phyloP scores from a whole-genome alignment of 2,113 vertebrate species.

The Crotalus helleri region DNA sequence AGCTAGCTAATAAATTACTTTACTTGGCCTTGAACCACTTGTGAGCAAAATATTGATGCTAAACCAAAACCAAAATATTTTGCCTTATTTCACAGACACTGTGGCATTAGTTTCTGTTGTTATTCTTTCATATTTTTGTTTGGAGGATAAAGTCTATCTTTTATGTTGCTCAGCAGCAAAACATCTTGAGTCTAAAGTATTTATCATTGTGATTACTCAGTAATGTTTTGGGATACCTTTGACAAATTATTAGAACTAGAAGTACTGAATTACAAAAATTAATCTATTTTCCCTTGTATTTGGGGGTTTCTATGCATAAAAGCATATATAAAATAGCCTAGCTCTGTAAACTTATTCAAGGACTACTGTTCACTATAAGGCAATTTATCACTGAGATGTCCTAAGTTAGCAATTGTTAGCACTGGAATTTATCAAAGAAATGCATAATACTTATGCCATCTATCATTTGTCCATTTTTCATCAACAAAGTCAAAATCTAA shows the following conservation, averaged over 20 bases:
- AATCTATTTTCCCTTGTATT: slow-evolving; percentile 32
- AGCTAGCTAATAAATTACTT: not conserved
- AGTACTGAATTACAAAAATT: slow-evolving; percentile 44
- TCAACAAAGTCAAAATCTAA: slow-evolving; percentile 52
- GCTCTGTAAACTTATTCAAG: slow-evolving; percentile 42
- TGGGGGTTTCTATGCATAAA: slow-evolving; percentile 46
- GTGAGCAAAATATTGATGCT: not conserved
- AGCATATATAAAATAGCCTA: slow-evolving; percentile 34
- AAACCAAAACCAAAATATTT: not conserved
- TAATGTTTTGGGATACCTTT: slow-evolving; percentile 40
- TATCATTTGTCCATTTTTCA: slow-evolving; percentile 49
- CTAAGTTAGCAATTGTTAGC: slow-evolving; percentile 49
- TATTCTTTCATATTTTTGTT: not conserved
- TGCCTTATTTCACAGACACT: not conserved
- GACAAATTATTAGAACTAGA: slow-evolving; percentile 52
- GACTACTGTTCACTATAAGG: slow-evolving; percentile 44
- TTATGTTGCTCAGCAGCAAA: not conserved
- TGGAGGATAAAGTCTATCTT: not conserved
- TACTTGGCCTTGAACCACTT: not conserved
- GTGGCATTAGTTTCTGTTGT: not conserved
- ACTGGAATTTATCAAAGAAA: slow-evolving; percentile 38
- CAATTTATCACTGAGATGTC: slow-evolving; percentile 52
- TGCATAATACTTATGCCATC: slow-evolving; percentile 25
- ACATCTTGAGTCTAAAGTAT: not conserved
- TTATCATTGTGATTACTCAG: slow-evolving; percentile 33